Percentiles rank a stretch among this genome's conserved stretches.
These are phyloP conservation scores for Mesoclemmys tuberculata DNA, from an alignment of 2,113 vertebrate genomes.

Conservation along the genomic window DNA sequence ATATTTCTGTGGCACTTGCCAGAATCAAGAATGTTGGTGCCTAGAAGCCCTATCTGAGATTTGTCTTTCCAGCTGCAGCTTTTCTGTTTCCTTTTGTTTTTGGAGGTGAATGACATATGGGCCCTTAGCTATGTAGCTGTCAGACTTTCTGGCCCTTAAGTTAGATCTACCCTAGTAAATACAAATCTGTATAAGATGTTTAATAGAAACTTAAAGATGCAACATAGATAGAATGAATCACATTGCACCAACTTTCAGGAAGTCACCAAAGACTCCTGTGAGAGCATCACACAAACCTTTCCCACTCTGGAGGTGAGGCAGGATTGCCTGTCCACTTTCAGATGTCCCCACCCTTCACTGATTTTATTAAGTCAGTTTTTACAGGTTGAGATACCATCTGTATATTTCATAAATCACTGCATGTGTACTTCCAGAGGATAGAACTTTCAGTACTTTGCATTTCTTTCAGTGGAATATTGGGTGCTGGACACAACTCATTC, in stretches of 20 bases:
- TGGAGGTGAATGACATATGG: not conserved
- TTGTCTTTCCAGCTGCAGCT: not conserved
- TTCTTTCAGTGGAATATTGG: not conserved
- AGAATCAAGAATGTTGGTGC: not conserved
- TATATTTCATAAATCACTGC: not conserved
- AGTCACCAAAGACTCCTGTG: not conserved
- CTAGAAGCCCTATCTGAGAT: not conserved
- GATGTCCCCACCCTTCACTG: not conserved
- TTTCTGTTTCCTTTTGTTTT: not conserved
- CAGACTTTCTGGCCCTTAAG: not conserved
- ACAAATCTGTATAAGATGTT: not conserved
- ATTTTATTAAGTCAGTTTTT: not conserved
- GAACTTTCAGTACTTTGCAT: not conserved
- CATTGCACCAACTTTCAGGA: not conserved
- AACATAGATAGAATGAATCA: not conserved
- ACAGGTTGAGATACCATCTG: not conserved
- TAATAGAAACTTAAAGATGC: not conserved
- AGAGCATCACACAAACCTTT: not conserved
- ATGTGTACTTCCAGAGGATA: not conserved
- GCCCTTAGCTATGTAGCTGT: not conserved
- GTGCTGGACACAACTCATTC: not conserved
- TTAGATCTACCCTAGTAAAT: not conserved
- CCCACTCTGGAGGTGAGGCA: not conserved
- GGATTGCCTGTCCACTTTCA: not conserved
- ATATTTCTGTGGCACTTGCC: not conserved